phyloP scores from a whole-genome alignment of 2,888 invertebrate species.

The Acanthococcus lagerstroemiae region DNA sequence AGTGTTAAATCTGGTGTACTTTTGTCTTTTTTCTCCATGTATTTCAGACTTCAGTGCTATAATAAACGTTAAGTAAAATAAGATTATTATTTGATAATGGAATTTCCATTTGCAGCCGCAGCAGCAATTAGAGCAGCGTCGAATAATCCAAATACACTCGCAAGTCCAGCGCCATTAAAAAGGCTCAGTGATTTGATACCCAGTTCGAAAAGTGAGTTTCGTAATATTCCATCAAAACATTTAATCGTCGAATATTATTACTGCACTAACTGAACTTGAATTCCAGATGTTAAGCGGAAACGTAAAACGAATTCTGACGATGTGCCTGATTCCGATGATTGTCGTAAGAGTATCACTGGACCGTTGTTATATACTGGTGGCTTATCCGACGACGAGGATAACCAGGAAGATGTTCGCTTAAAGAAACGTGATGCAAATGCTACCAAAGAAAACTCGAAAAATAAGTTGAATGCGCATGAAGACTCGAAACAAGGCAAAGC shows the following conservation, averaged over 20 bases:
- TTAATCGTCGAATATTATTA: too few relatives aligned
- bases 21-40: too few relatives aligned
- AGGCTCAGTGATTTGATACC: constrained; percentile 16
- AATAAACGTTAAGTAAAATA: neutral
- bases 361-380: constrained; percentile 14
- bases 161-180: neutral
- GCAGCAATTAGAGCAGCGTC: constrained; percentile 16
- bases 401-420: too few relatives aligned
- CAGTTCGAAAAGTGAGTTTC: neutral
- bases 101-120: neutral
- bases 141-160: neutral
- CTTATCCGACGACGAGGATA: neutral
- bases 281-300: constrained; percentile 3
- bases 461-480: neutral
- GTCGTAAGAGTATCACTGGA: constrained; percentile 9
- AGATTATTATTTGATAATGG: neutral
- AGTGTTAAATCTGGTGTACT: too few relatives aligned
- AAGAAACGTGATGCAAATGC: too few relatives aligned
- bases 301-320: constrained; percentile 1
- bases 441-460: neutral
- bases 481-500: neutral
- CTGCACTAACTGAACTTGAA: too few relatives aligned
- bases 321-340: neutral
- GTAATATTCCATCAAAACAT: neutral
- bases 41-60: neutral